Conservation (phyloP, 1,140 invertebrate genomes). For the Nephotettix cincticeps region DNA sequence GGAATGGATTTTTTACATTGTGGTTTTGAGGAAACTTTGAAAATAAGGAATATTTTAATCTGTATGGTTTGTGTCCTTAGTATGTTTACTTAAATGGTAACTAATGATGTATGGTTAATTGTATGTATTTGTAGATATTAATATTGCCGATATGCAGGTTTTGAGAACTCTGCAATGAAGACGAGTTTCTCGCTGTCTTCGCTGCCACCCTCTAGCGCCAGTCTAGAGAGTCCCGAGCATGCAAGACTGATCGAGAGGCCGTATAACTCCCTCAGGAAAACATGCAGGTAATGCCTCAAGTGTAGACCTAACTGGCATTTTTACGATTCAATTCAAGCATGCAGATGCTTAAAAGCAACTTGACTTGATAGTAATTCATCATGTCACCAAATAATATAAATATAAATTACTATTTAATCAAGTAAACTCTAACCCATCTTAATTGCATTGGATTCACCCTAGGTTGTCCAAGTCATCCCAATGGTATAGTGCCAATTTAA, state of each 20-base stretch:
- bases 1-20: background rate
- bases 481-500: too few relatives aligned
- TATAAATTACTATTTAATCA: too few relatives aligned
- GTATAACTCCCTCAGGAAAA: conserved; percentile 69
- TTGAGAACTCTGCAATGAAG: conserved; percentile 50
- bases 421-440: too few relatives aligned
- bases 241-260: conserved; percentile 54
- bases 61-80: background rate
- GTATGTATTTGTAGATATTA: background rate
- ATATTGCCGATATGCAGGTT: conserved; percentile 39
- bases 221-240: conserved; percentile 54
- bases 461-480: too few relatives aligned
- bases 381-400: too few relatives aligned
- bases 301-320: too few relatives aligned
- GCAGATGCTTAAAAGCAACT: too few relatives aligned
- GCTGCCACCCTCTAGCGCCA: conserved; percentile 53
- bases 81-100: background rate
- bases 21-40: background rate
- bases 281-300: conserved; percentile 55
- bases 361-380: too few relatives aligned
- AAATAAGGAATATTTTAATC: background rate
- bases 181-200: conserved; percentile 57
- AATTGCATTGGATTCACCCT: too few relatives aligned
- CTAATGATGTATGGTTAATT: background rate
- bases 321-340: too few relatives aligned